phyloP scores from a whole-genome alignment of 2,797 vertebrate species.

The Pipistrellus pygmaeus region DNA sequence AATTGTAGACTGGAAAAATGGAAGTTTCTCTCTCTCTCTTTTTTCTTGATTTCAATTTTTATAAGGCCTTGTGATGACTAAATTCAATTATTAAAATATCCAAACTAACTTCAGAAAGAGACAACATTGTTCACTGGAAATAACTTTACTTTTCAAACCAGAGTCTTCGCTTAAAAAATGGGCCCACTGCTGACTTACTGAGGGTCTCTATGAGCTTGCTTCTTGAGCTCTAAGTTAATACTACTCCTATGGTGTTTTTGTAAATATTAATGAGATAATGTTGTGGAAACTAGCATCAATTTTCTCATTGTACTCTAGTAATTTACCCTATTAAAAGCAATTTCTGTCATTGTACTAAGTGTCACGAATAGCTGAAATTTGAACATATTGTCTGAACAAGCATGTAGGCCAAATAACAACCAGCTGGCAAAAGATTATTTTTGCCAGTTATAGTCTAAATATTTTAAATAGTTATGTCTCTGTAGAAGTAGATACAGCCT shows the following conservation, averaged over 20 bases:
- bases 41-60: background rate
- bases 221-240: background rate
- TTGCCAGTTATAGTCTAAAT: background rate
- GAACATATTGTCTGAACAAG: background rate
- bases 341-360: background rate
- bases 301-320: background rate
- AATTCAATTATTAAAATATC: background rate
- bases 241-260: background rate
- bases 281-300: background rate
- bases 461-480: background rate
- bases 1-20: background rate
- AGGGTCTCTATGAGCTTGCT: background rate
- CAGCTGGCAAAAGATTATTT: background rate
- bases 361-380: background rate
- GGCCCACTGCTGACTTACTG: background rate
- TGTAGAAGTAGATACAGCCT: background rate
- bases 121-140: background rate
- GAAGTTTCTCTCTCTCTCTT: no score
- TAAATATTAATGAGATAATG: background rate
- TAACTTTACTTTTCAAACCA: conserved; percentile 23
- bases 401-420: background rate
- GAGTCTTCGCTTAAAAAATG: background rate
- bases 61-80: background rate
- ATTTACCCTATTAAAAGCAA: background rate
- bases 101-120: background rate